A percentile compares a stretch with the other conserved stretches of the same genome.
Evolutionary conservation across 2,797 vertebrate species (phyloP).

Genomic region (Melanotaenia maccullochi): DNA sequence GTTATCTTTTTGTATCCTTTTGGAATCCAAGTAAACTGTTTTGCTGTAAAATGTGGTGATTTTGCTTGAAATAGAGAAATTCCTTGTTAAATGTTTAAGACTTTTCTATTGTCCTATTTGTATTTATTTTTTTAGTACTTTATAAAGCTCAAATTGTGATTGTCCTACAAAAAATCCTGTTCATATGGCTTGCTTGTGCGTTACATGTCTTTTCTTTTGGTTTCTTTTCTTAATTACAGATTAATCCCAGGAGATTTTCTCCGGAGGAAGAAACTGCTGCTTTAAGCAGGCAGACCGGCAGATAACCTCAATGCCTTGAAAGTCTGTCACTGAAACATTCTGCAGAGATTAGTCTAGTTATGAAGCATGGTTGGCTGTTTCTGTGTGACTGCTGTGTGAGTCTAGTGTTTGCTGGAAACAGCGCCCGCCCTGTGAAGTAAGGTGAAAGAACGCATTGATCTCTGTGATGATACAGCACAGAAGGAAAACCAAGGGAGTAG

Average conservation of each 20-base stretch:
- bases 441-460: constrained; percentile 78
- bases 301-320: constrained; percentile 47
- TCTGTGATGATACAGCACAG: constrained; percentile 57
- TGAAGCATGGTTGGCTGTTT: constrained; percentile 65
- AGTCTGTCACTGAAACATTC: constrained; percentile 72
- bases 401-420: constrained; percentile 71
- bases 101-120: constrained; percentile 37
- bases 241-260: constrained; percentile 59
- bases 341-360: constrained; percentile 66
- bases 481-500: constrained; percentile 56
- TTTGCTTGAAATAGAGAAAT: constrained; percentile 38
- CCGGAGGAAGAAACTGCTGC: constrained; percentile 38
- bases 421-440: constrained; percentile 69
- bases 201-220: constrained; percentile 27
- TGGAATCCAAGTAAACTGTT: not conserved
- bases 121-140: constrained; percentile 1
- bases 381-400: constrained; percentile 60
- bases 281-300: constrained; percentile 50
- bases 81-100: constrained; percentile 30
- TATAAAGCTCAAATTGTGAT: constrained; percentile 16
- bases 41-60: constrained; percentile 12
- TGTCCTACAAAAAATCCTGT: constrained; percentile 14
- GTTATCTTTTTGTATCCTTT: not conserved
- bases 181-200: constrained; percentile 25
- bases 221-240: constrained; percentile 57